Base-by-base conservation (phyloP, 2,888 invertebrate species). In the Drosophila hamatofila region DNA sequence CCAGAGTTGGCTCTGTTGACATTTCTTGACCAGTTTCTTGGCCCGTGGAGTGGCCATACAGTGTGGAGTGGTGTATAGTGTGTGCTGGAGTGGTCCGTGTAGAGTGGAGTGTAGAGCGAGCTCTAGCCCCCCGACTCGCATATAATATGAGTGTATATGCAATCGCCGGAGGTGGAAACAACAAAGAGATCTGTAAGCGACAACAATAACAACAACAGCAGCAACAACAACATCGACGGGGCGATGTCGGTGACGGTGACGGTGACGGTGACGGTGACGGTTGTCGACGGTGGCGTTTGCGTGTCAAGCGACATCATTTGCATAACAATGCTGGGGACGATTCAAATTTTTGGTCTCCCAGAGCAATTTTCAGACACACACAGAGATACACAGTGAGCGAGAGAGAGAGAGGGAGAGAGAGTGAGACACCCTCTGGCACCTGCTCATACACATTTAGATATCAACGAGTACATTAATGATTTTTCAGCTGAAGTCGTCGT, bases 321-420 rank as follows among this genome's bases (percentile, higher is more conserved):
- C 92, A 92, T 92, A 92, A 92, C 92, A 92, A 92, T 92, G 91
- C 90, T 91, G 91, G 90, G 81, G 87, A 88, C 89, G 85, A 88
- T 88, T 85, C 79, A 80, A 85, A 86, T 85, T 86, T 88, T 81
- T 88, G 88, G 80, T 87, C 87, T 84, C 87, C 87, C 83, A 86
- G 87, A 81, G 87, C 80, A 84, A 83, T 86, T 84, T 86, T 72
- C 75, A 78, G 49, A 77, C 61, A 79, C 70, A 80, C 60, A 64
- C 61, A 64, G 7, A 30, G 30, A 11, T 30, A 30, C 30, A 30
- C 9, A 41, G 41, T 56, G 42, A 59, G 37, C 44, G 25, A 42
- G 14, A 42, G 25, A 27, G 27, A 2, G 54, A 42, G 48, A 42
- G 35, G 30, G 25, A 35, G 37, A 52, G 41, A 49, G 60, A 30